phyloP scores from a whole-genome alignment of 2,113 vertebrate species.

The Psilopsiagon aymara region DNA sequence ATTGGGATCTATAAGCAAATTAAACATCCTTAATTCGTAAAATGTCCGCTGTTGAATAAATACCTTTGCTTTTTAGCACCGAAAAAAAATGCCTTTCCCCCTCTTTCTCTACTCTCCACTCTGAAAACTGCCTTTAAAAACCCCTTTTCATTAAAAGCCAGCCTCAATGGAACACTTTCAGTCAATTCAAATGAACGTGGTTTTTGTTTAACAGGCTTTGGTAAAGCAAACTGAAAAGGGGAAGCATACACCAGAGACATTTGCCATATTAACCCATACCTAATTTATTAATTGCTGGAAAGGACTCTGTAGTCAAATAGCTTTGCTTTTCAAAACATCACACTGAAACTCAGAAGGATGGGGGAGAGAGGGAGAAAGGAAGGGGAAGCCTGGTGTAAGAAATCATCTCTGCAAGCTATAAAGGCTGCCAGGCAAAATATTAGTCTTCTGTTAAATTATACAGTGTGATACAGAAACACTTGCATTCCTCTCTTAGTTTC shows the following conservation, averaged over 20 bases:
- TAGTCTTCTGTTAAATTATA: slow-evolving; percentile 55
- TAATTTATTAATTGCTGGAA: slow-evolving; percentile 24
- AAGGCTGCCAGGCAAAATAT: slow-evolving; percentile 48
- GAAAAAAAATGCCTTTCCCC: neutral
- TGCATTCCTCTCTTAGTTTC: slow-evolving; percentile 6
- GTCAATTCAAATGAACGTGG: rapidly evolving
- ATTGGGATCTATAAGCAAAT: neutral
- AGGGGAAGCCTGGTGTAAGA: slow-evolving; percentile 14
- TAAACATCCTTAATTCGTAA: neutral
- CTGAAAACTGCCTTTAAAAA: neutral
- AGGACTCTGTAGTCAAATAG: neutral
- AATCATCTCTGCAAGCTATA: slow-evolving; percentile 31
- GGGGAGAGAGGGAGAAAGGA: neutral
- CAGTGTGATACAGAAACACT: slow-evolving; percentile 1
- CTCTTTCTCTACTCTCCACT: neutral
- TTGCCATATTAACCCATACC: neutral
- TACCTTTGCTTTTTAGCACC: neutral
- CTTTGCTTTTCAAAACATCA: slow-evolving; percentile 33
- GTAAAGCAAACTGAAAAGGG: neutral
- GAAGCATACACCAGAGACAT: neutral
- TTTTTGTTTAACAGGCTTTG: neutral
- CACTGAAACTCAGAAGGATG: neutral
- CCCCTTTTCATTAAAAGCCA: neutral
- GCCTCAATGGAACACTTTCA: neutral
- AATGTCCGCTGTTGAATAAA: neutral